phyloP scores from a whole-genome alignment of 2,888 invertebrate species.

The Cheilosia grossa region DNA sequence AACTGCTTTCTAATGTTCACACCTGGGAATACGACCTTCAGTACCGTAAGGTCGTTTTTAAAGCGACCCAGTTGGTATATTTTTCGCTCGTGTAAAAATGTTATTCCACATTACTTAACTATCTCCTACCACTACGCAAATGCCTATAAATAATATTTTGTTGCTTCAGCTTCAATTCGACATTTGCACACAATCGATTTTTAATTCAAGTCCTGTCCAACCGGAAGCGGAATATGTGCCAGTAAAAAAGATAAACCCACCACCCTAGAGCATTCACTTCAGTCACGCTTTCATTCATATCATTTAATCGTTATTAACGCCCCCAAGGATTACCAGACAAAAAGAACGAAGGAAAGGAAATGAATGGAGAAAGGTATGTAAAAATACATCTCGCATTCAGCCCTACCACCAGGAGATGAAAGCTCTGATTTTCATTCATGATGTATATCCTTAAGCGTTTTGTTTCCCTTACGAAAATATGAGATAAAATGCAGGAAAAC shows the following conservation, averaged over 20 bases:
- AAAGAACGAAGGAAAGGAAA: not conserved
- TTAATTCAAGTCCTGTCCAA: no score
- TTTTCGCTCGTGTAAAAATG: no score
- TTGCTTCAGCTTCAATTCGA: no score
- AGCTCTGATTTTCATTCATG: conserved; percentile 20
- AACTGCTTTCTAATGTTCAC: no score
- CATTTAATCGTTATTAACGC: conserved; percentile 18
- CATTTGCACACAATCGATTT: no score
- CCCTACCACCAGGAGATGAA: conserved; percentile 10
- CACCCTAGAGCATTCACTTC: conserved; percentile 1
- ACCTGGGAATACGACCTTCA: no score
- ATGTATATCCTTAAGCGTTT: conserved; percentile 24
- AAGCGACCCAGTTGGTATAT: no score
- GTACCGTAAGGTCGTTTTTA: no score
- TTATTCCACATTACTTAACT: no score
- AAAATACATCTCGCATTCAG: conserved; percentile 9
- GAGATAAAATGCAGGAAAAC: not conserved
- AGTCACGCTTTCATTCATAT: conserved; percentile 1
- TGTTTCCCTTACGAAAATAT: conserved; percentile 3
- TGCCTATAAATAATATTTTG: no score
- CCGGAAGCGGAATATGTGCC: no score
- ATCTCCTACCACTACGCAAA: no score
- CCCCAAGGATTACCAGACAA: conserved; percentile 8
- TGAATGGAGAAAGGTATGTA: conserved; percentile 5
- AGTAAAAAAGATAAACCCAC: not conserved